phyloP scores from a whole-genome alignment of 2,797 vertebrate genomes.

The Epinephelus malabaricus region DNA sequence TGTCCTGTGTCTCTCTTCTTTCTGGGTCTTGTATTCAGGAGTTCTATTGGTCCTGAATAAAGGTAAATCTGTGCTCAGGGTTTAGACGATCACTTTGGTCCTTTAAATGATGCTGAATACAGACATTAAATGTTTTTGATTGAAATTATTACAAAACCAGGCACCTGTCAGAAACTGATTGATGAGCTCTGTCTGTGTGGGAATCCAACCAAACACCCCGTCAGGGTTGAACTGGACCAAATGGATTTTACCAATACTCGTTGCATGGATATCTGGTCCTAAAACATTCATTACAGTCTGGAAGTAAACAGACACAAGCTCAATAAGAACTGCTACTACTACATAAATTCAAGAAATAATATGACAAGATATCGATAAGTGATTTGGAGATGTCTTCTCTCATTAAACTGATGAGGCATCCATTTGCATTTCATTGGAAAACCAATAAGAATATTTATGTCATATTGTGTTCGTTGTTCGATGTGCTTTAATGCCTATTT shows the following conservation, averaged over 20 bases:
- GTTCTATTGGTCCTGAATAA: slow-evolving; percentile 67
- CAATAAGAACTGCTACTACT: background rate
- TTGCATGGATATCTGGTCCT: slow-evolving; percentile 89
- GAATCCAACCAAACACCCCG: slow-evolving; percentile 92
- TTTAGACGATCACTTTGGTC: background rate
- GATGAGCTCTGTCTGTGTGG: slow-evolving; percentile 82
- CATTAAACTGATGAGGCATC: background rate
- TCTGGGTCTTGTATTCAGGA: slow-evolving; percentile 54
- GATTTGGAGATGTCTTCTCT: background rate
- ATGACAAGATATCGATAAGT: background rate
- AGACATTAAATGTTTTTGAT: background rate
- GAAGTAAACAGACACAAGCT: slow-evolving; percentile 41
- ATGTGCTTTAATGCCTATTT: background rate
- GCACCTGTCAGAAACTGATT: slow-evolving; percentile 87
- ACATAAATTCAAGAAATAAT: slow-evolving; percentile 12
- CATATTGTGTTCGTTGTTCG: background rate
- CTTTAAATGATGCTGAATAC: background rate
- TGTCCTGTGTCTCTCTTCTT: slow-evolving; percentile 60
- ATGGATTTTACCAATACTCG: slow-evolving; percentile 84
- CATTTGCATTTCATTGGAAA: background rate
- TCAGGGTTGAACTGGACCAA: slow-evolving; percentile 88
- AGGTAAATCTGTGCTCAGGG: background rate
- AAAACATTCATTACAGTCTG: slow-evolving; percentile 88
- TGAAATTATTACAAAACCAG: background rate
- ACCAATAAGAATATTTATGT: background rate